These are phyloP conservation scores for Chrysodeixis includens DNA, from an alignment of 2,888 invertebrate genomes.

Conservation along the genomic window DNA sequence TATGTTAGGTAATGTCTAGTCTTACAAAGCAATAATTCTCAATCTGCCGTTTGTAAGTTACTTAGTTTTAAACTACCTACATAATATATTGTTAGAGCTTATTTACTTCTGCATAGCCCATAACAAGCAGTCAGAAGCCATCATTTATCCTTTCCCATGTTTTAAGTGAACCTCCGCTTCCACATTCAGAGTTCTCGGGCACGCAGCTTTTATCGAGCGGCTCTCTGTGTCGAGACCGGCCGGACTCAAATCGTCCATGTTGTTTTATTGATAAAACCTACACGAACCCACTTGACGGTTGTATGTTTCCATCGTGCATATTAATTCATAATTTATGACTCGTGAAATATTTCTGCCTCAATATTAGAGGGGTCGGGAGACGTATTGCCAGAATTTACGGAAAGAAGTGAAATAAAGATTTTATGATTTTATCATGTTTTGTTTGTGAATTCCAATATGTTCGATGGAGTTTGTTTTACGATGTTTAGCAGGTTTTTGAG, in stretches of 20 bases:
- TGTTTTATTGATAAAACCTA: conserved; percentile 67
- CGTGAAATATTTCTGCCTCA: conserved; percentile 18
- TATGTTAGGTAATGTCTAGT: no score
- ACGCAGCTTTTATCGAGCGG: conserved; percentile 62
- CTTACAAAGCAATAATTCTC: no score
- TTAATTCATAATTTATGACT: conserved; percentile 34
- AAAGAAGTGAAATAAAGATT: conserved; percentile 10
- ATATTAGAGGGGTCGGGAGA: conserved; percentile 9
- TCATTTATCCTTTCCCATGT: not conserved
- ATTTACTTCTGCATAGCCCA: no score
- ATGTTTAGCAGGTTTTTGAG: not conserved
- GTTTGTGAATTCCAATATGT: conserved; percentile 6
- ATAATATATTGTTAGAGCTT: no score
- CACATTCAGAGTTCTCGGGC: conserved; percentile 38
- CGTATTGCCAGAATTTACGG: not conserved
- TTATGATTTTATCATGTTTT: conserved; percentile 13
- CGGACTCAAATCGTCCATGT: conserved; percentile 66
- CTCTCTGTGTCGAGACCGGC: conserved; percentile 56
- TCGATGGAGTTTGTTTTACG: not conserved
- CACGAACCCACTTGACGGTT: conserved; percentile 34
- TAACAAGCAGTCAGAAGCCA: no score
- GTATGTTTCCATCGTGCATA: conserved; percentile 25
- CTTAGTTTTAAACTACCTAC: no score
- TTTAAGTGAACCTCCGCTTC: conserved; percentile 44
- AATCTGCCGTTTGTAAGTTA: no score